Evolutionary conservation across 92 coral and sea anemone species (phyloP).

Genomic region (Paragorgia papillata): DNA sequence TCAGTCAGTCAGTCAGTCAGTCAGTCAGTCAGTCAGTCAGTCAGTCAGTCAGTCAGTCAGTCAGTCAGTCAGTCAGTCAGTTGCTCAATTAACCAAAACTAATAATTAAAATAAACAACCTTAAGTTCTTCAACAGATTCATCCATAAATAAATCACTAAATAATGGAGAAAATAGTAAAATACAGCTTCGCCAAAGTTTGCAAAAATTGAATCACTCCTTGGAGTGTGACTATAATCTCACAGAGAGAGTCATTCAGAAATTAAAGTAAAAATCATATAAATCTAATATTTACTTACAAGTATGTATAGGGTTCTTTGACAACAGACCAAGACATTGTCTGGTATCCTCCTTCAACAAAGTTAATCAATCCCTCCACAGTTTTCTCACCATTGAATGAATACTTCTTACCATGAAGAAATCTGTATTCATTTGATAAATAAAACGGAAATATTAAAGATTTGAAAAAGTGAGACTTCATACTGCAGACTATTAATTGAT

Average conservation of each 20-base stretch:
- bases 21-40: no score
- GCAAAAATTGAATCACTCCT: no score
- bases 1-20: no score
- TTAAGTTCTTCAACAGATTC: slow-evolving; percentile 1
- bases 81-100: background rate
- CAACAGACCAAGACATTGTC: slow-evolving; percentile 37
- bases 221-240: no score
- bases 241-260: no score
- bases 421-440: slow-evolving; percentile 36
- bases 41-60: no score
- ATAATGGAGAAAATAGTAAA: background rate
- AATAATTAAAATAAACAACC: background rate
- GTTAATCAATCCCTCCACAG: slow-evolving; percentile 58
- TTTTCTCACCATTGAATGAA: slow-evolving; percentile 44
- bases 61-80: no score
- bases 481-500: no score
- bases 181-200: no score
- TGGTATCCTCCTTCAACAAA: slow-evolving; percentile 71
- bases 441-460: no score
- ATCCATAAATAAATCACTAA: background rate
- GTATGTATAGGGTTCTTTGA: slow-evolving; percentile 17
- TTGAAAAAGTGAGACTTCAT: no score
- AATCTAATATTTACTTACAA: slow-evolving; percentile 5
- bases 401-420: slow-evolving; percentile 77
- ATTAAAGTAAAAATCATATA: no score